Evolutionary conservation across 2,113 vertebrate species (phyloP), one percentile per base, ranked within the genome.

Genomic region (Plestiodon gilberti): DNA sequence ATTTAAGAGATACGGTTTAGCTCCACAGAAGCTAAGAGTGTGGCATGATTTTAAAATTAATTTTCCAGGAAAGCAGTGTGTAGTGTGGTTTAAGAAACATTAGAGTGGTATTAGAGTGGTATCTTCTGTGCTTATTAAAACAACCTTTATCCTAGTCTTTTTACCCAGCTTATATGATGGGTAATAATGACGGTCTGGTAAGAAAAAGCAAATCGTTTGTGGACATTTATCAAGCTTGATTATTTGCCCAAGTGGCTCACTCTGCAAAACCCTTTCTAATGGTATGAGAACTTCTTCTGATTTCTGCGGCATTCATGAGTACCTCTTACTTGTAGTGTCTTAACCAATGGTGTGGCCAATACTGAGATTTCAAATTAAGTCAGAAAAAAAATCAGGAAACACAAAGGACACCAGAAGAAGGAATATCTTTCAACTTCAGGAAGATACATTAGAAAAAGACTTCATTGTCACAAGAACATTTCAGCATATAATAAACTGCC

Each of bases 21-120:
- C 15, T 77, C 43, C 33, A 92, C 87, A 38, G 1, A 10, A 64
- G 2, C 81, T 78, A 88, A 40, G 30, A 23, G 91, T 38, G 78
- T 2, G 1, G 30, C 83, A 87, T 25, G 23, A 78, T 6, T 17
- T 89, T 84, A 71, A 55, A 86, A 17, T 17, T 2, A 0, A 85
- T 61, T 57, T 4, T 7, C 57, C n/a, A 11, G 20, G 7, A 81
- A 43, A 65, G 14, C 13, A 76, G 78, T 74, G 25, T 52, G 43
- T 33, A 55, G n/a, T n/a, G 22, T 62, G 57, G 65, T 65, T 57
- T 73, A 23, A 75, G 30, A 52, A 75, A 84, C 1, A 57, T 61
- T 77, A 4, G 15, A 28, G 43, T 14, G 1, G 7, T 55, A 55
- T 55, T 13, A 55, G 13, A 55, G 11, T 57, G 43, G 43, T 0